These are phyloP conservation scores for Lamellibrachia luymesi DNA, from an alignment of 1,140 invertebrate genomes.

Conservation along the genomic window DNA sequence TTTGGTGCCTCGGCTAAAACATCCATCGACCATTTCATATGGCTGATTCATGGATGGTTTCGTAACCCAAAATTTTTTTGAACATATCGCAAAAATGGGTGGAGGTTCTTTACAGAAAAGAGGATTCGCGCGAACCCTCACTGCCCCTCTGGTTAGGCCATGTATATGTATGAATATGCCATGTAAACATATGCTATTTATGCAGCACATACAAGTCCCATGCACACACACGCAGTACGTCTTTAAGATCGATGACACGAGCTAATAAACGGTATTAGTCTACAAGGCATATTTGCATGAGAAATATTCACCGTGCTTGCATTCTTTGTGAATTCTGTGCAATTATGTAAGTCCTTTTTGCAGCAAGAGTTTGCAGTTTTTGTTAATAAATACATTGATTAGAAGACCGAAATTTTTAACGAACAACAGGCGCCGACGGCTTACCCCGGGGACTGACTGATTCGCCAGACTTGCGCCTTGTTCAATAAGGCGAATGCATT, in stretches of 20 bases:
- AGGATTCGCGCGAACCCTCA: no score
- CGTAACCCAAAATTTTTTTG: no score
- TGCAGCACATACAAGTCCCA: background rate
- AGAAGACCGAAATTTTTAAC: background rate
- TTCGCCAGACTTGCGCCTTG: background rate
- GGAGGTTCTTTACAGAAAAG: no score
- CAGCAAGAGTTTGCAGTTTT: background rate
- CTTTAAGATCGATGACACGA: background rate
- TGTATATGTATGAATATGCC: no score
- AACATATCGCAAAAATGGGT: no score
- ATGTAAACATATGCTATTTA: no score
- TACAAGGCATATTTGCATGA: background rate
- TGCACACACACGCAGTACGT: background rate
- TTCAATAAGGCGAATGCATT: constrained; percentile 1
- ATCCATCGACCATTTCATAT: no score
- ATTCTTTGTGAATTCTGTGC: background rate
- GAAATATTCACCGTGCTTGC: background rate
- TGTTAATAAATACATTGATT: background rate
- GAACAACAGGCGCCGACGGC: background rate
- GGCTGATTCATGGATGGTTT: no score
- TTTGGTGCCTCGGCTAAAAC: no score
- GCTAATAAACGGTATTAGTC: background rate
- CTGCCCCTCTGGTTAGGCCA: no score
- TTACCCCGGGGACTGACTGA: background rate
- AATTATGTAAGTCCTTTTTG: background rate